These are phyloP conservation scores for Perithous albicinctus DNA, from an alignment of 2,888 invertebrate genomes.

Conservation along the genomic window DNA sequence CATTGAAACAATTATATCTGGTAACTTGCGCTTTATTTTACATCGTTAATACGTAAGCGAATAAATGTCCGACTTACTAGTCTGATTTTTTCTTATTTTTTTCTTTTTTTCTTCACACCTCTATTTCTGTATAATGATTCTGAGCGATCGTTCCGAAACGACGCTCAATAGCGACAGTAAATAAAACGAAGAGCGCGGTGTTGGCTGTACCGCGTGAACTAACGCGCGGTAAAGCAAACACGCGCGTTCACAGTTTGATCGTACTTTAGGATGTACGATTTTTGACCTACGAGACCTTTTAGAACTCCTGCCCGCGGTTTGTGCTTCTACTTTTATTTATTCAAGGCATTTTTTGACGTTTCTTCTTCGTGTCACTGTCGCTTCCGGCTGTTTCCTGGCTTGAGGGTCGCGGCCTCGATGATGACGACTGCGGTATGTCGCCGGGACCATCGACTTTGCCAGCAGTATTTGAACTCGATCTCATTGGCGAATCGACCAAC, in stretches of 20 bases:
- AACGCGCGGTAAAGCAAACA: background rate
- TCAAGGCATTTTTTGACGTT: slow-evolving; percentile 83
- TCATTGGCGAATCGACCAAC: slow-evolving; percentile 84
- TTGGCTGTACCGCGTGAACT: background rate
- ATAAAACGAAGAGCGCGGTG: slow-evolving; percentile 6
- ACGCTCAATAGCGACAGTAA: background rate
- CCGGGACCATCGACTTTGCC: slow-evolving; percentile 66
- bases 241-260: slow-evolving; percentile 3
- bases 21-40: slow-evolving; percentile 62
- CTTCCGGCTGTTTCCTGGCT: slow-evolving; percentile 69
- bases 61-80: slow-evolving; percentile 43
- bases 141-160: slow-evolving; percentile 20
- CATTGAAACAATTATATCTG: slow-evolving; percentile 11
- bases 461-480: slow-evolving; percentile 4
- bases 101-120: no score
- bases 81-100: slow-evolving; percentile 10
- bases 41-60: slow-evolving; percentile 50
- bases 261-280: background rate
- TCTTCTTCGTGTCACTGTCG: slow-evolving; percentile 75
- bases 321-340: background rate
- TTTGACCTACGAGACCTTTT: slow-evolving; percentile 7
- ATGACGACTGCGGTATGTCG: slow-evolving; percentile 71
- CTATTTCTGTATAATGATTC: slow-evolving; percentile 49
- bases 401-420: slow-evolving; percentile 44
- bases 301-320: slow-evolving; percentile 4